Evolutionary conservation across 2,888 invertebrate species (phyloP), one percentile per base, ranked within the genome.

Genomic region (Odontocerum albicorne): DNA sequence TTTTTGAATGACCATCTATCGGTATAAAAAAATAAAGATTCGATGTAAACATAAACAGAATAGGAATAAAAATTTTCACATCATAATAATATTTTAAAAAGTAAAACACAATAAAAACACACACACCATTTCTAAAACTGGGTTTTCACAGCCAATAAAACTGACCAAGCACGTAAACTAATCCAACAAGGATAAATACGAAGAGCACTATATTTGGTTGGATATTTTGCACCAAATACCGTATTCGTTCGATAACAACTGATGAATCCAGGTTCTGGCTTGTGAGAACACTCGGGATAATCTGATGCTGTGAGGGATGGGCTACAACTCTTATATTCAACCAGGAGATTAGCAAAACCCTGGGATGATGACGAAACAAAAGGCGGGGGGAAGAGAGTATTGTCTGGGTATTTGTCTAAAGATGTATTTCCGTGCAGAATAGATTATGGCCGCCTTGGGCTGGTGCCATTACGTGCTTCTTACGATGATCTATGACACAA

Each of bases 171-270:
- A 65, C 63, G 62, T 74, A 74, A 49, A 74, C 71, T 62, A 77
- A 70, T 47, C 64, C 65, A 62, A 72, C 72, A 71, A 75, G 73
- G 58, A 75, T 61, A 39, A 71, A 20, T 31, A 75, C 66, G 66
- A 76, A 77, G 63, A 75, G 73, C 40, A 76, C 71, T 68, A 74
- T 74, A 69, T 74, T 74, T 64, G 75, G 64, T 70, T 74, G 75
- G 62, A 77, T 70, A 64, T 73, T 70, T 62, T 74, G 72, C 65
- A 72, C 74, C 70, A 76, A 72, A 71, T 72, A 69, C 55, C 71
- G 68, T 58, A 73, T 63, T 19, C 72, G 72, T 57, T 69, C 72
- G n/a, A n/a, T n/a, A n/a, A n/a, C n/a, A n/a, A n/a, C n/a, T n/a
- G n/a, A n/a, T n/a, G n/a, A n/a, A n/a, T n/a, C 39, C 40, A 21